Evolutionary conservation across 2,113 vertebrate species (phyloP), one percentile per base, ranked within the genome.

Genomic region (Pelmatolapia mariae): DNA sequence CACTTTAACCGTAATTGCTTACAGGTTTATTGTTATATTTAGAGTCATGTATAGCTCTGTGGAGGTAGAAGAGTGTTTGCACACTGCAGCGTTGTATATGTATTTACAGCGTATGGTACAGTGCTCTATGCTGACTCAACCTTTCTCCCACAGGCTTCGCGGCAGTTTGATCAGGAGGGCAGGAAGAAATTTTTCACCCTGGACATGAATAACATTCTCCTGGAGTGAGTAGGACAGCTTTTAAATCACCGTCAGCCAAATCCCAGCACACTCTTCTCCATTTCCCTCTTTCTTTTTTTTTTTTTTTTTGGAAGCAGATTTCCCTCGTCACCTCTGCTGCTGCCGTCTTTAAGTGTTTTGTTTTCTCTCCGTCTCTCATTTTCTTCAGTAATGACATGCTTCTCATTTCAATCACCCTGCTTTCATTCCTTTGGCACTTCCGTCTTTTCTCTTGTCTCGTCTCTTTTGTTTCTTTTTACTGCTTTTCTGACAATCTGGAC

Each of bases 131-230:
- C 88, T 95, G 91, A 95, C 91, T 94, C 89, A 63, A 80, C 86
- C 80, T 84, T 98, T 93, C 89, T 83, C 56, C 68, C 68, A 26
- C 95, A 99, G 99, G 99, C 98, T 59, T 98, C 98, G 84, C 98
- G 98, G 93, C 97, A 98, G 96, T 99, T 99, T 97, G 99, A 99
- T 96, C 97, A 98, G 96, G 99, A 99, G 96, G 98, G 99, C 95
- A 98, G 98, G 93, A 99, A 99, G 96, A 99, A 99, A 95, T 99
- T 99, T 95, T 99, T 99, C 96, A 99, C 98, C 1, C 97, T 99
- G 95, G 98, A 99, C 95, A 99, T 99, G 98, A 99, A 99, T 97
- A 98, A 99, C 97, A 99, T 99, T 96, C 97, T 99, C 83, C 96
- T 99, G 87, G 98, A 99, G 99, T 99, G 98, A 99, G 99, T 99